Conservation (phyloP, 64 coral and sea anemone species). For the Montipora foliosa region DNA sequence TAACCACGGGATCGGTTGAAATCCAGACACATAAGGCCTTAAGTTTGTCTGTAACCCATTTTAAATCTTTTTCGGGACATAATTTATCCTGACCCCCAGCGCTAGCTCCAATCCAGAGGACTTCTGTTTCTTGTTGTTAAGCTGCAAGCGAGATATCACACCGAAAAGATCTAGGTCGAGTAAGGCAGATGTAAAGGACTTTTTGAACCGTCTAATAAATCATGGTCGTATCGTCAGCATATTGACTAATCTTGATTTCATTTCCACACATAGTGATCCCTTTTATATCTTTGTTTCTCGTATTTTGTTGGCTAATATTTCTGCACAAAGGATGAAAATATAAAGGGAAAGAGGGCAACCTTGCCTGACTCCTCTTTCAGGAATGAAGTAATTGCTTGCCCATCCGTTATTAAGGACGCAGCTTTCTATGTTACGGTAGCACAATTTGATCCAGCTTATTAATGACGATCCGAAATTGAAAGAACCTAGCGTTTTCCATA, state of each 20-base stretch:
- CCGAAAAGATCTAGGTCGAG: no score
- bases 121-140: no score
- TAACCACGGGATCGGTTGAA: no score
- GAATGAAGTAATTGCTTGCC: constrained; percentile 19
- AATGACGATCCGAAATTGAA: constrained; percentile 56
- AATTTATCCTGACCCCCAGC: no score
- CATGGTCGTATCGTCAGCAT: constrained; percentile 67
- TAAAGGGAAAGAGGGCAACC: constrained; percentile 50
- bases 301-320: constrained; percentile 26
- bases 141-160: no score
- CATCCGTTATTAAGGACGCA: constrained; percentile 46
- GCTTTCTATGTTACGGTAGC: not conserved
- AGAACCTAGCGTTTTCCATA: constrained; percentile 18
- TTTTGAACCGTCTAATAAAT: constrained; percentile 23
- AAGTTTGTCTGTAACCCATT: no score
- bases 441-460: not conserved
- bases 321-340: constrained; percentile 62
- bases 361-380: constrained; percentile 64
- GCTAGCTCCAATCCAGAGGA: no score
- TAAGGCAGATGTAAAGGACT: not conserved
- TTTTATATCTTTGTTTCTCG: no score
- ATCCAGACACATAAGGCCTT: no score
- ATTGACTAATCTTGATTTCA: constrained; percentile 31
- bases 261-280: no score
- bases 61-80: no score